Conservation (phyloP, 1,140 invertebrate species). For the Nilaparvata lugens region DNA sequence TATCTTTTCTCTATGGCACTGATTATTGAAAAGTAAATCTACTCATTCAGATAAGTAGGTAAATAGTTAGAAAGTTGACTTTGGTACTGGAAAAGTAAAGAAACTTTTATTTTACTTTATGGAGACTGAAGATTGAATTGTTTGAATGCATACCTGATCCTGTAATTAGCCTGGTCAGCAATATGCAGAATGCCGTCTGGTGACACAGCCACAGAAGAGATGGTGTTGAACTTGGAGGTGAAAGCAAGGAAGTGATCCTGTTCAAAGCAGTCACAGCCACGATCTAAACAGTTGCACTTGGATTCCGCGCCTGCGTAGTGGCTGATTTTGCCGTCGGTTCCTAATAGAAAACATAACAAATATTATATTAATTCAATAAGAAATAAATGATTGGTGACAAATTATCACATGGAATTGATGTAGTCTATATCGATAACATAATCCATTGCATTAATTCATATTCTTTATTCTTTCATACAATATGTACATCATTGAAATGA, state of each 20-base stretch:
- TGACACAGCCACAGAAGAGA: slow-evolving; percentile 85
- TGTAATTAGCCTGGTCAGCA: slow-evolving; percentile 84
- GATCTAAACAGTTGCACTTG: slow-evolving; percentile 87
- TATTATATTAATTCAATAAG: too few species aligned
- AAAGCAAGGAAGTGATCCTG: slow-evolving; percentile 84
- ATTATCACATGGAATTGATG: background rate
- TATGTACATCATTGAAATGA: too few species aligned
- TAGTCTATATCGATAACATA: too few species aligned
- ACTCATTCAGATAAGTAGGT: background rate
- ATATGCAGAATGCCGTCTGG: slow-evolving; percentile 92
- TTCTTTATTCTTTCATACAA: too few species aligned
- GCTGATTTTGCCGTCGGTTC: slow-evolving; percentile 84
- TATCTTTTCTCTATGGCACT: too few species aligned
- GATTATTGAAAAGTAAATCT: too few species aligned
- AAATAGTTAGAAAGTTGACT: too few species aligned
- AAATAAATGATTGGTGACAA: background rate
- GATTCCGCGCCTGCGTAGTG: slow-evolving; percentile 90
- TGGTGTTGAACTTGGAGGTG: slow-evolving; percentile 88
- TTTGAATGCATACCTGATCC: slow-evolving; percentile 18
- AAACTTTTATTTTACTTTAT: too few species aligned
- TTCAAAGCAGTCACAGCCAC: slow-evolving; percentile 84
- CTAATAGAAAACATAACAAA: slow-evolving; percentile 24
- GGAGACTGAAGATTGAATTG: too few species aligned
- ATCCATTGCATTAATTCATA: too few species aligned
- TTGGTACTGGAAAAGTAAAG: too few species aligned